Base-by-base conservation (phyloP, 2,888 invertebrate genomes). In the Scaptomyza cyrtandrae region DNA sequence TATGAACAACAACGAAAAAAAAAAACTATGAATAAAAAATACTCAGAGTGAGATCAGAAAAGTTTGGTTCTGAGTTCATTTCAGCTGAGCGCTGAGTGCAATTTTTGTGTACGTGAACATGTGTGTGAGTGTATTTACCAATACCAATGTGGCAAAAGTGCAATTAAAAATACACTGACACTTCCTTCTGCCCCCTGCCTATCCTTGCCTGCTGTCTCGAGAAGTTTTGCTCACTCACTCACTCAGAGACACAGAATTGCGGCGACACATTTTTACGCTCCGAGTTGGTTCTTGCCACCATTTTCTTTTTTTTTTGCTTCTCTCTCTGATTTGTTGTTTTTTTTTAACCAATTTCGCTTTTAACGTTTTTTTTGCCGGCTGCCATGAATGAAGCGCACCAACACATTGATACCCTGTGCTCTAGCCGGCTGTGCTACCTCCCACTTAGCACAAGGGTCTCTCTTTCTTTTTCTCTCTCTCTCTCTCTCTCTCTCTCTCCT, bases 361-460 rank as follows among this genome's bases (percentile, higher is more conserved):
- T 89, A 85, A 86, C 83, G 78, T 78, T 81, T 86, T 86, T 77
- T 83, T 78, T 84, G 85, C 87, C 89, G 83, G 86, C 82, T 80
- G 72, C 85, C 78, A 86, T 86, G 86, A 86, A 86, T 89, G 86
- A 86, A 86, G 81, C 86, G 57, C 70, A 79, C 88, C 57, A 66
- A 82, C 41, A 86, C 86, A 53, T 24, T 24, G 31, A 50, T 19
- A 53, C 27, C 37, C 33, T 46, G 53, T 41, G 9, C 41, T 41
- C 59, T 70, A 79, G 86, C 83, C 83, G 83, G 88, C 88, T 71
- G 62, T 58, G 62, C 60, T 59, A 46, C 76, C 80, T 82, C 79
- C 78, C 82, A 79, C 82, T 82, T 72, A 58, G 58, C 63, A 41
- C 41, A 54, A 55, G 56, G 54, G 50, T 57, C 65, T 59, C 80